Percentiles rank a stretch among this genome's conserved stretches.
phyloP scores from a whole-genome alignment of 2,113 vertebrate species.

The Argyrosomus japonicus region DNA sequence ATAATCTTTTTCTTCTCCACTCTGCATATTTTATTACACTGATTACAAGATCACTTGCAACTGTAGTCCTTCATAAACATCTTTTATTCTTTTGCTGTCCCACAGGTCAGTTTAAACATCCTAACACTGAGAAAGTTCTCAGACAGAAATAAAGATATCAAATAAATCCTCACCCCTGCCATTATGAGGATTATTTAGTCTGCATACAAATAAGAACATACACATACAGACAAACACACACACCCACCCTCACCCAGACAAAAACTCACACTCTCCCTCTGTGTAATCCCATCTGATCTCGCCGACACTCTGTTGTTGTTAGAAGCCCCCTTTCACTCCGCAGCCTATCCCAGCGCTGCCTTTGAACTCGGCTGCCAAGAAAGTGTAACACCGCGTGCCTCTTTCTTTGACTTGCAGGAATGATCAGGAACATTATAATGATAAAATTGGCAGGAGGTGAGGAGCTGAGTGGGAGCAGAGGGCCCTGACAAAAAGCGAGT shows the following conservation, averaged over 20 bases:
- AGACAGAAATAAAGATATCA: neutral
- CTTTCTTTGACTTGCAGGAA: conserved; percentile 73
- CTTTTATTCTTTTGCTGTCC: neutral
- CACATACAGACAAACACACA: neutral
- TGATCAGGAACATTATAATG: conserved; percentile 79
- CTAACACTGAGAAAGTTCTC: neutral
- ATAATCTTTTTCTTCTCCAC: neutral
- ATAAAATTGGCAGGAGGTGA: conserved; percentile 69
- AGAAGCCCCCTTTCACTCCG: conserved; percentile 68
- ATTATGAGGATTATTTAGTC: neutral
- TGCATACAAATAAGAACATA: conserved; percentile 15
- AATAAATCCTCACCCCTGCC: neutral
- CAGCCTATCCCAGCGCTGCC: conserved; percentile 60
- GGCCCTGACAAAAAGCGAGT: conserved; percentile 64
- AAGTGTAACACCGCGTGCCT: conserved; percentile 62
- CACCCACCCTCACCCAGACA: conserved; percentile 29
- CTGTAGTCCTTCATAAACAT: neutral
- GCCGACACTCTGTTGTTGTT: conserved; percentile 66
- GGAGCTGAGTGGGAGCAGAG: conserved; percentile 61
- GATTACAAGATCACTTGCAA: neutral
- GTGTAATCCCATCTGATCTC: conserved; percentile 74
- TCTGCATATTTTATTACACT: neutral
- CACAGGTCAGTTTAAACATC: neutral
- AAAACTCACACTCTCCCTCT: conserved; percentile 52
- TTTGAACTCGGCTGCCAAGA: conserved; percentile 83